Percentiles rank a stretch among this genome's conserved stretches.
These are phyloP conservation scores for Andricus quercusramuli DNA, from an alignment of 2,888 invertebrate genomes.

Conservation along the genomic window DNA sequence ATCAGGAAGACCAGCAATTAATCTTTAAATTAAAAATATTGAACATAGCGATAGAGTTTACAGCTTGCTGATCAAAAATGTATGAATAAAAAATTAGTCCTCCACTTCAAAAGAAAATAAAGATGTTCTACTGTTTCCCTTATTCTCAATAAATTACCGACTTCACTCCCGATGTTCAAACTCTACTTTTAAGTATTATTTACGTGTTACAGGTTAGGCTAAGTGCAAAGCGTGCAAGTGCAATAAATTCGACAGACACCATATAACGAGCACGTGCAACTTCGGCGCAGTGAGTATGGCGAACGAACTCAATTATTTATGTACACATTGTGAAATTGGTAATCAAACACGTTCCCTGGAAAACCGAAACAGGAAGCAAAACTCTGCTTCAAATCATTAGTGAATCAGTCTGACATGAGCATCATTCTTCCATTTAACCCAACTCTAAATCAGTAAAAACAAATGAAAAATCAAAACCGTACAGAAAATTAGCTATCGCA, in stretches of 20 bases:
- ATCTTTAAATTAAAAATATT: too few species aligned
- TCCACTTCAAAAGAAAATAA: background rate
- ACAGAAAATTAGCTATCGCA: background rate
- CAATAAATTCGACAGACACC: conserved; percentile 60
- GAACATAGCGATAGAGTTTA: background rate
- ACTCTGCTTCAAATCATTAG: background rate
- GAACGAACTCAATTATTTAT: conserved; percentile 17
- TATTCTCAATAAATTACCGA: conserved; percentile 2
- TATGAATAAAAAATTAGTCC: background rate
- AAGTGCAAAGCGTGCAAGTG: conserved; percentile 62
- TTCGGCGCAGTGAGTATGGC: conserved; percentile 55
- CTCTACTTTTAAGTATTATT: conserved; percentile 8
- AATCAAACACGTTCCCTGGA: background rate
- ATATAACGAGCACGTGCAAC: conserved; percentile 63
- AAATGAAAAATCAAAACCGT: background rate
- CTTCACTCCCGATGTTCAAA: background rate
- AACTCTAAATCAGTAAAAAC: background rate
- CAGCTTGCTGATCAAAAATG: background rate
- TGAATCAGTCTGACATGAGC: background rate
- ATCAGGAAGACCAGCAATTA: too few species aligned
- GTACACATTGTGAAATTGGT: conserved; percentile 9
- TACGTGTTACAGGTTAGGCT: conserved; percentile 48
- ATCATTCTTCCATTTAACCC: background rate
- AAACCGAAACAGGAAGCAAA: background rate
- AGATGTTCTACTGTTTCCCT: background rate